Percentiles rank a stretch among this genome's conserved stretches.
Conservation (phyloP, 2,797 vertebrate species). For the Lithobates sylvaticus region DNA sequence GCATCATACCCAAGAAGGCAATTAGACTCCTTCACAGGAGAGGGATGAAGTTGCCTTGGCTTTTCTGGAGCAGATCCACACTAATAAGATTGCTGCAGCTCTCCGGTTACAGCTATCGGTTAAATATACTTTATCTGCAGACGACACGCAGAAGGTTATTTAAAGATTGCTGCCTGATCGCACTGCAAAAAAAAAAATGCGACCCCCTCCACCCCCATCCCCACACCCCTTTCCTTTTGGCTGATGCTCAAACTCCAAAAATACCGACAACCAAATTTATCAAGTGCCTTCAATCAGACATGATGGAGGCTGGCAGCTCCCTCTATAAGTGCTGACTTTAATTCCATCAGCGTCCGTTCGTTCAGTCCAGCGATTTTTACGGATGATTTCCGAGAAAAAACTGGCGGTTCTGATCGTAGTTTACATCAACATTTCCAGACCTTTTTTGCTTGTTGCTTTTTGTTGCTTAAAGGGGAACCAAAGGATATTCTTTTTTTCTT, state of each 20-base stretch:
- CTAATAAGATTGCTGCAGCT: constrained; percentile 33
- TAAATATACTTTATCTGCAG: constrained; percentile 38
- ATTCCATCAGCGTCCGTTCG: too few relatives aligned
- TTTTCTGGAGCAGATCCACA: constrained; percentile 27
- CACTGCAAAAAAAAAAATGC: background rate
- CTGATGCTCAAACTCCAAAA: background rate
- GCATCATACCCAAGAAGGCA: constrained; percentile 16
- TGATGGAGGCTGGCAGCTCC: background rate
- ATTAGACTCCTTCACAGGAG: background rate
- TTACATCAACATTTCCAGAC: too few relatives aligned
- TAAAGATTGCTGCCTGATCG: constrained; percentile 40
- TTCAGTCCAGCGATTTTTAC: background rate
- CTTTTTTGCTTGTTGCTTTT: background rate
- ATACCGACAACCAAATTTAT: constrained; percentile 22
- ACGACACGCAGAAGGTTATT: constrained; percentile 28
- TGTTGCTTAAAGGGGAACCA: background rate
- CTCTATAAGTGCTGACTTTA: background rate
- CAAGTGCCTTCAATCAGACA: constrained; percentile 16
- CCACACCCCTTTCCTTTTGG: background rate
- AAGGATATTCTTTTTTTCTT: too few relatives aligned
- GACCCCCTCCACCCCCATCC: background rate
- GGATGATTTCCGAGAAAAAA: background rate
- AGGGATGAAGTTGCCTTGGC: constrained; percentile 2
- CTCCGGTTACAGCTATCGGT: constrained; percentile 31
- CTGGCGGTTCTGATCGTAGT: too few relatives aligned